Base-by-base conservation (phyloP, 2,888 invertebrate species). In the Drosophila atroscutellata region DNA sequence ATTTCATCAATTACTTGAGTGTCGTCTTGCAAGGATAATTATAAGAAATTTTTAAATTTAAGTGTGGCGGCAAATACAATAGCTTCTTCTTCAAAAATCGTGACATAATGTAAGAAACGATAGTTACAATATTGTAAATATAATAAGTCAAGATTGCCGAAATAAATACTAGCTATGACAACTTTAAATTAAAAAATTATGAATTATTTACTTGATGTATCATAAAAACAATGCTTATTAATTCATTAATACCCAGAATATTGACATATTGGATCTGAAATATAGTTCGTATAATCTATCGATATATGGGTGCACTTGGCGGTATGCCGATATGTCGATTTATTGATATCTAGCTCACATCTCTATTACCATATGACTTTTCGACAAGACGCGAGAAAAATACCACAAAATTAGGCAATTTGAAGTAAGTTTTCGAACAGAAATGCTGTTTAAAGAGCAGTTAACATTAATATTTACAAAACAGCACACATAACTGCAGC, bases 291-390 rank as follows among this genome's bases (percentile, higher is more conserved):
- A 8, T 1, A 24, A 26, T 7, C 8, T 8, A 42, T 45, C 54
- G 57, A 47, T 51, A 47, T 20, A 24, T 8, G 7, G n/a, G 6
- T 4, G 0, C 6, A 20, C 47, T 26, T 36, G 45, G 28, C 20
- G 32, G 9, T 13, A 9, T 26, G n/a, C 13, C 57, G 52, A 58
- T 77, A 59, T 20, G 20, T 30, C 76, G 73, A 72, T 72, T 57
- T 76, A 64, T 73, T 70, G 55, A 64, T 70, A 58, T 55, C 15
- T 20, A 28, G 18, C 32, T 32, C 51, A n/a, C 77, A 72, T 76
- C 84, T 52, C 73, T 81, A 36, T 56, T 75, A 83, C 83, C 83
- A 83, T 83, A 83, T 83, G 83, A 83, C 83, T 83, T 85, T 87
- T 87, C 62, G 58, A 59, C 61, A 66, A 75, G 83, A 83, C 83